Base-by-base conservation (phyloP, 1,140 invertebrate genomes). In the Polyergus mexicanus region DNA sequence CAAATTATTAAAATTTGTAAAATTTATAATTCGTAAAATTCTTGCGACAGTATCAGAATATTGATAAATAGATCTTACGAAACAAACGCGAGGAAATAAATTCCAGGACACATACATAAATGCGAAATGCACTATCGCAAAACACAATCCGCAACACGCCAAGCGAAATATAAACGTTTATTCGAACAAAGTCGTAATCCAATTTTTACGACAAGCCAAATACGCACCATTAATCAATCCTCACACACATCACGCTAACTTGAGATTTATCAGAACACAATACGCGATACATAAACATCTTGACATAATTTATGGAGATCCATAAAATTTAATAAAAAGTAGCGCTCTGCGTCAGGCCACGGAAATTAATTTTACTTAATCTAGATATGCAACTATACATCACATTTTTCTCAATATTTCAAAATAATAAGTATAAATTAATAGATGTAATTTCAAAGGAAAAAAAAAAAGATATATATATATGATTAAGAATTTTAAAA, bases 151-250 rank as follows among this genome's bases (percentile, higher is more conserved):
- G 51, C 78, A 81, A 81, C 66, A 41, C 4, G 13, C 22, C 66
- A 32, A 41, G 35, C 51, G n/a, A 75, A 41, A 84, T 62, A 77
- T 87, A 87, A 87, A 87, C 74, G 71, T 87, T 87, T 87, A 85
- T 77, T 32, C 66, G 35, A 85, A 65, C 69, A 63, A 66, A 84
- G 78, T 65, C 83, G 65, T 87, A 75, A 85, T 76, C 41, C 51
- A 71, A 19, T 13, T 63, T 87, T 87, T 85, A 87, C 28, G 63
- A 71, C 86, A 71, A 87, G 77, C 32, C 65, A 19, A 81, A 72
- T 63, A 56, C 16, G 35, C 72, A 35, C n/a, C 69, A 63, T 85
- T 87, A 85, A 87, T 87, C 71, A 60, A 63, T 13, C 38, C 28
- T 62, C 58, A 28, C 32, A 28, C 22, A 44, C 41, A 28, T 60